phyloP scores from a whole-genome alignment of 2,888 invertebrate genomes.

The Pyralis farinalis region DNA sequence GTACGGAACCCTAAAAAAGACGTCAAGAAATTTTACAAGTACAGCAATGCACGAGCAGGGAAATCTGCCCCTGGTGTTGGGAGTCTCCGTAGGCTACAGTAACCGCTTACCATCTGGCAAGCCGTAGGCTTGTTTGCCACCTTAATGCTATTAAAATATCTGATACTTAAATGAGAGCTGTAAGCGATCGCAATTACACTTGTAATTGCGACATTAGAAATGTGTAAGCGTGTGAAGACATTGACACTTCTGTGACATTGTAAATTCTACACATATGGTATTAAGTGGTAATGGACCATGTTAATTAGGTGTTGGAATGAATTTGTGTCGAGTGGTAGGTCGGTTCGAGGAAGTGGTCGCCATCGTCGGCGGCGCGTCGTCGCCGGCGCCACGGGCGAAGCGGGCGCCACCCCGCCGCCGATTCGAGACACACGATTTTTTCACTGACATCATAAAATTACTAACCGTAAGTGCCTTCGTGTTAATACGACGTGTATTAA shows the following conservation, averaged over 20 bases:
- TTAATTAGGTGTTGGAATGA: slow-evolving; percentile 40
- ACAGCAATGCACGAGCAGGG: too few species aligned
- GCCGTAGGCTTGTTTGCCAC: too few species aligned
- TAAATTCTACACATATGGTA: slow-evolving; percentile 20
- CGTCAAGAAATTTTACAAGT: too few species aligned
- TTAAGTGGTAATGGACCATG: slow-evolving; percentile 24
- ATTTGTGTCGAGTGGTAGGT: slow-evolving; percentile 31
- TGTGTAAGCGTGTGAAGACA: too few species aligned
- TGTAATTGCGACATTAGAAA: too few species aligned
- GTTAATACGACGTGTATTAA: slow-evolving; percentile 19
- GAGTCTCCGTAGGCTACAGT: too few species aligned
- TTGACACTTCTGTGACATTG: slow-evolving; percentile 22
- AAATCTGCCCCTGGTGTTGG: too few species aligned
- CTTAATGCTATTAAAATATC: too few species aligned
- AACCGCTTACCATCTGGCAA: too few species aligned
- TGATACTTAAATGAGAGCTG: too few species aligned
- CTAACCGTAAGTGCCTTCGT: slow-evolving; percentile 36
- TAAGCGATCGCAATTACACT: too few species aligned
- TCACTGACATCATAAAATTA: slow-evolving; percentile 49
- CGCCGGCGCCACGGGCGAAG: slow-evolving; percentile 51
- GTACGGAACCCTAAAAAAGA: too few species aligned
- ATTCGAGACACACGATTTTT: slow-evolving; percentile 50
- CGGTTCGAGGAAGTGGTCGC: slow-evolving; percentile 65
- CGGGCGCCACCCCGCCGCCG: slow-evolving; percentile 53
- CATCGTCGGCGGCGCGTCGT: slow-evolving; percentile 41